Evolutionary conservation across 2,888 invertebrate species (phyloP).

Genomic region (Nomada ruficornis): DNA sequence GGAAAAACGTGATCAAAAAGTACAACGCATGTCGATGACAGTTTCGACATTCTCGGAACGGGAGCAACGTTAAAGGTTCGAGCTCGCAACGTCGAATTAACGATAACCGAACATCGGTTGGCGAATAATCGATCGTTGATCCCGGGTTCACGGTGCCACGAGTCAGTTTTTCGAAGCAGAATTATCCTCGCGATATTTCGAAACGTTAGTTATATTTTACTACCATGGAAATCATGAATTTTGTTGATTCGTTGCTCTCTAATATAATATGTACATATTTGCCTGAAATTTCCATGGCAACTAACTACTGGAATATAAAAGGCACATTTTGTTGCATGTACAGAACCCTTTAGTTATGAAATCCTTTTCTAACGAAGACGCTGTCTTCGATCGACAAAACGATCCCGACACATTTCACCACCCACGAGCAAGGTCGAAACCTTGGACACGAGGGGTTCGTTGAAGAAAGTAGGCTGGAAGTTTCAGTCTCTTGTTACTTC

Average conservation of each 20-base stretch:
- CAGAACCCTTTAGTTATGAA: too few relatives aligned
- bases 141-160: background rate
- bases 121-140: background rate
- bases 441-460: constrained; percentile 10
- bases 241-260: too few relatives aligned
- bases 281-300: too few relatives aligned
- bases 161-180: background rate
- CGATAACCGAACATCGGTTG: constrained; percentile 22
- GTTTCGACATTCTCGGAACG: constrained; percentile 75
- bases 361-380: too few relatives aligned
- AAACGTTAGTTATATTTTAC: too few relatives aligned
- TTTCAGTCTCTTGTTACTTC: constrained; percentile 60
- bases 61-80: constrained; percentile 70
- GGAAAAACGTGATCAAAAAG: constrained; percentile 44
- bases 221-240: too few relatives aligned
- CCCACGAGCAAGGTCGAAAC: too few relatives aligned
- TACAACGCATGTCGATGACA: constrained; percentile 72
- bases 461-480: constrained; percentile 42
- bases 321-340: too few relatives aligned
- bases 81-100: constrained; percentile 73
- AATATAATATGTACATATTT: too few relatives aligned
- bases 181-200: background rate
- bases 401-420: too few relatives aligned
- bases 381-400: too few relatives aligned
- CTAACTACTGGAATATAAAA: too few relatives aligned